Evolutionary conservation across 2,113 vertebrate species (phyloP).

Genomic region (Strix uralensis): DNA sequence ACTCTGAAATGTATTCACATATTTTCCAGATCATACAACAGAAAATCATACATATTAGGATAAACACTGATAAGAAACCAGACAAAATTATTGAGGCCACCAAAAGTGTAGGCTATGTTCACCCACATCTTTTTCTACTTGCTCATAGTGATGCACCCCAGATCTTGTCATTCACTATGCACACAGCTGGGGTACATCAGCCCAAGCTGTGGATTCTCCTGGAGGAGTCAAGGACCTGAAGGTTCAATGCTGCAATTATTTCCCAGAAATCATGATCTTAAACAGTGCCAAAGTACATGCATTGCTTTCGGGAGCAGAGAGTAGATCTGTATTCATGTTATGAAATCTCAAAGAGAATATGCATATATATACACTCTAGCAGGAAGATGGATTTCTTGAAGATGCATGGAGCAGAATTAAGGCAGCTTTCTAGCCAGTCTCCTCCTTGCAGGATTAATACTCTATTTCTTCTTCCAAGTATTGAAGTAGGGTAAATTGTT

Average conservation of each 20-base stretch:
- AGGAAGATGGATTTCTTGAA: neutral
- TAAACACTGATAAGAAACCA: neutral
- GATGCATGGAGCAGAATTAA: neutral
- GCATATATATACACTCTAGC: neutral
- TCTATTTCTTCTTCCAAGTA: neutral
- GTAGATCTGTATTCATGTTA: neutral
- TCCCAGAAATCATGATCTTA: neutral
- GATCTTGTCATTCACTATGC: neutral
- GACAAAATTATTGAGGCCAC: neutral
- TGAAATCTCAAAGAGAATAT: neutral
- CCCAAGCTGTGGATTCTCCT: neutral
- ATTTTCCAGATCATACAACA: neutral
- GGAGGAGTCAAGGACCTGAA: neutral
- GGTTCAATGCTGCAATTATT: neutral
- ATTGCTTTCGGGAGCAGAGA: neutral
- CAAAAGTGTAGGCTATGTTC: neutral
- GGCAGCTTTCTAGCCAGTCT: neutral
- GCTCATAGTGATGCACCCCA: neutral
- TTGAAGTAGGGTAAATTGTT: neutral
- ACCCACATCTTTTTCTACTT: neutral
- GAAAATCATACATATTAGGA: neutral
- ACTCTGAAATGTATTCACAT: neutral
- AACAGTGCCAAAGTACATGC: neutral
- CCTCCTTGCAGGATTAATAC: neutral
- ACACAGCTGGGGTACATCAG: neutral